phyloP scores from a whole-genome alignment of 1,140 invertebrate species.

The Drosophila seguyi region DNA sequence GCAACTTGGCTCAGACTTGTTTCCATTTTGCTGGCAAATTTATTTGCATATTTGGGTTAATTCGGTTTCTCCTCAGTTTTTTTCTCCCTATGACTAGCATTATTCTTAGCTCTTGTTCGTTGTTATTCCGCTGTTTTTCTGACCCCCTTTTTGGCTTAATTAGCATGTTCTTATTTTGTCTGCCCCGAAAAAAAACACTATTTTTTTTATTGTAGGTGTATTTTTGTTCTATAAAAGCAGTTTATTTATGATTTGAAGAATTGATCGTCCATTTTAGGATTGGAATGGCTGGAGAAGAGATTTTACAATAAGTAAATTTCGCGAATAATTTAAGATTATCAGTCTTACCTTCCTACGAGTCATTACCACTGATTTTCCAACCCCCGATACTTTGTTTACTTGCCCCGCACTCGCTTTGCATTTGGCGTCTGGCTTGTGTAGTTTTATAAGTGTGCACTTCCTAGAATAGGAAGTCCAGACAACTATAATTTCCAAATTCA shows the following conservation, averaged over 20 bases:
- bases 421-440: background rate
- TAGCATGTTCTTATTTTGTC: conserved; percentile 44
- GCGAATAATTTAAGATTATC: background rate
- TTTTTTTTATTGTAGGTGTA: conserved; percentile 2
- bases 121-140: conserved; percentile 20
- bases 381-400: too few species aligned
- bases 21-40: conserved; percentile 61
- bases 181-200: conserved; percentile 2
- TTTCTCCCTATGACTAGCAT: conserved; percentile 52
- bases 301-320: background rate
- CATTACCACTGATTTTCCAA: too few species aligned
- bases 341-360: too few species aligned
- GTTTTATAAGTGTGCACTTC: background rate
- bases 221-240: background rate
- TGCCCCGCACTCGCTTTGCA: background rate
- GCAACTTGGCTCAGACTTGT: conserved; percentile 63
- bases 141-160: conserved; percentile 49
- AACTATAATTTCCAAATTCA: background rate
- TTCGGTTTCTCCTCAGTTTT: conserved; percentile 51
- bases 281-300: background rate
- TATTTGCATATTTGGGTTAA: conserved; percentile 83
- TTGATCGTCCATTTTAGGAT: too few species aligned
- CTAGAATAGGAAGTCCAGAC: background rate
- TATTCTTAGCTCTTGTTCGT: conserved; percentile 28
- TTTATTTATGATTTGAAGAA: background rate